Evolutionary conservation across 2,797 vertebrate genomes (phyloP).

Genomic region (Xenentodon cancila): DNA sequence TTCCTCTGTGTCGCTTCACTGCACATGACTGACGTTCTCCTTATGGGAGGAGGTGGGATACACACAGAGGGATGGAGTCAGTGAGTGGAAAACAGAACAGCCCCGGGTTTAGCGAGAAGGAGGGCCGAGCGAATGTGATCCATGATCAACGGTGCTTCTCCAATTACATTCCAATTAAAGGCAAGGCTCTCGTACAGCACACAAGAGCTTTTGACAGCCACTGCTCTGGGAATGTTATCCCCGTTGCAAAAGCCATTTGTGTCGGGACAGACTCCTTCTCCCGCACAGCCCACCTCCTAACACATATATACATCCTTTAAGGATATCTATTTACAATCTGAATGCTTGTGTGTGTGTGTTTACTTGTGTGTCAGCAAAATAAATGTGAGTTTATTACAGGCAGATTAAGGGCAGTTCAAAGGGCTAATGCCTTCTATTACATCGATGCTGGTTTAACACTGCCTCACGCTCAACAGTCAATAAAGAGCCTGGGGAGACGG

Average conservation of each 20-base stretch:
- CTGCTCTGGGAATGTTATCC: constrained; percentile 20
- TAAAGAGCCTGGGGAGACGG: constrained; percentile 73
- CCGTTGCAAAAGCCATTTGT: constrained; percentile 45
- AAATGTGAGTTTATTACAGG: constrained; percentile 78
- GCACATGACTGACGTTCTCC: constrained; percentile 81
- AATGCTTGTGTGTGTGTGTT: constrained; percentile 11
- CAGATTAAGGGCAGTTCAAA: constrained; percentile 78
- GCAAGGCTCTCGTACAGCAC: constrained; percentile 43
- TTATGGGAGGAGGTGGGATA: constrained; percentile 52
- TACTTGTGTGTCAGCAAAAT: constrained; percentile 42
- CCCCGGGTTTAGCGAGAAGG: constrained; percentile 43
- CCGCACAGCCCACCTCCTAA: constrained; percentile 2
- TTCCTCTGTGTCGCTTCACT: constrained; percentile 75
- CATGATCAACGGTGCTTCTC: constrained; percentile 79
- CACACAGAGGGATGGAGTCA: constrained; percentile 33
- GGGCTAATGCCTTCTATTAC: constrained; percentile 80
- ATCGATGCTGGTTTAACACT: constrained; percentile 75
- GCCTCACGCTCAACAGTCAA: constrained; percentile 76
- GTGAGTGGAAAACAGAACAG: constrained; percentile 53
- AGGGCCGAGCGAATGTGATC: constrained; percentile 66
- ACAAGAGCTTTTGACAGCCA: constrained; percentile 57
- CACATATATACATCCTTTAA: neutral
- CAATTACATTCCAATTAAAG: constrained; percentile 82
- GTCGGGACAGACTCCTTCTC: constrained; percentile 18
- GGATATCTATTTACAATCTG: constrained; percentile 27